phyloP scores from a whole-genome alignment of 2,888 invertebrate genomes.

The Therioaphis trifolii region DNA sequence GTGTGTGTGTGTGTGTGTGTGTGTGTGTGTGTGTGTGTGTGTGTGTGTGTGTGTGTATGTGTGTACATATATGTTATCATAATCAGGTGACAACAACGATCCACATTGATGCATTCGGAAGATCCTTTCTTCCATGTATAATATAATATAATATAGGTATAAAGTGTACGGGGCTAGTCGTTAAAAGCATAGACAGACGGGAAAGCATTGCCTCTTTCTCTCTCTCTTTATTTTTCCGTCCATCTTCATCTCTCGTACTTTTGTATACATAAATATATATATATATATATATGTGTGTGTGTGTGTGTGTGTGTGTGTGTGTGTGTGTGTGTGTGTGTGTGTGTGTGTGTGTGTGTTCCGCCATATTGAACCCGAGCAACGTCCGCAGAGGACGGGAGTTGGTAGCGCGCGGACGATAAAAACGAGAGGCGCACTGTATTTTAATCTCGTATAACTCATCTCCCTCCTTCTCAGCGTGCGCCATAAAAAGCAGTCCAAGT shows the following conservation, averaged over 20 bases:
- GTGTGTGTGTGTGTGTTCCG: slow-evolving; percentile 39
- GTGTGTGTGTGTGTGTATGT: neutral
- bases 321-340: slow-evolving; percentile 19
- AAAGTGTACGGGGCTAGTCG: neutral
- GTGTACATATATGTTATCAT: too few species aligned
- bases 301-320: slow-evolving; percentile 17
- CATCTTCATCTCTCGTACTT: neutral
- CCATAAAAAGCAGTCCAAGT: slow-evolving; percentile 61
- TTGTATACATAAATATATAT: neutral
- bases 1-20: too few species aligned
- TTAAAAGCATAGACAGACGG: slow-evolving; percentile 1
- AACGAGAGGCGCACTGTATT: slow-evolving; percentile 59
- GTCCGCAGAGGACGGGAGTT: neutral
- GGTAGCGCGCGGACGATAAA: slow-evolving; percentile 43
- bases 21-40: neutral
- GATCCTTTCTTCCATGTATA: neutral
- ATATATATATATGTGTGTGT: slow-evolving; percentile 21
- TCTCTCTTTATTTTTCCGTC: too few species aligned
- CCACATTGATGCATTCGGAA: neutral
- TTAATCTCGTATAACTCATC: slow-evolving; percentile 62
- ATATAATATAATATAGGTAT: neutral
- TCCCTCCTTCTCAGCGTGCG: slow-evolving; percentile 39
- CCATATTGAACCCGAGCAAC: slow-evolving; percentile 45
- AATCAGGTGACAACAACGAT: too few species aligned
- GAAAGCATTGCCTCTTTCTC: neutral